Evolutionary conservation across 2,113 vertebrate species (phyloP), one percentile per base, ranked within the genome.

Genomic region (Phycodurus eques): DNA sequence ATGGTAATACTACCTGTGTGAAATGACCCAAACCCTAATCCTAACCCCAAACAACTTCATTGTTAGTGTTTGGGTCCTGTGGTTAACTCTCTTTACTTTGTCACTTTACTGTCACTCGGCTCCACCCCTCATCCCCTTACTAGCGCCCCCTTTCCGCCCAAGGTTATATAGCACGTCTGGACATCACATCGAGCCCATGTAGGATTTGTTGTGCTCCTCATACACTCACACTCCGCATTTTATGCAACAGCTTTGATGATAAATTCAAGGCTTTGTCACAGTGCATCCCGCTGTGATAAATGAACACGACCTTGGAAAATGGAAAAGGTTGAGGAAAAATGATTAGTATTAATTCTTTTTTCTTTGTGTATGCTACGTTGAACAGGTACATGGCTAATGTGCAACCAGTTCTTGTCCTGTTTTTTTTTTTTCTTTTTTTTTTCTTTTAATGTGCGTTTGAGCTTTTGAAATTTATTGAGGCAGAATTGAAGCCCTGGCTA

Each of bases 151-250:
- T 49, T 76, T 80, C 67, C 86, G 85, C 84, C 87, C 90, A 93
- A 93, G 91, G 91, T 92, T 92, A 90, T 92, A 90, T 83, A 84
- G 86, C 83, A 83, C 80, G 87, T 91, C 88, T 92, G 90, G 89
- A 87, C 87, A 88, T 91, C 88, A 91, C 89, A 92, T 92, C 89
- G 90, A 84, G 80, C 68, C 86, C 78, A 76, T 87, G 81, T 74
- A 80, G 79, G 69, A 79, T 82, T 76, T 81, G 79, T 75, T 90
- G 82, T 87, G 80, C 77, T 76, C 85, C 80, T 87, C 87, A 80
- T 83, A 80, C 80, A 71, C 78, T 81, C 86, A 81, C 76, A 68
- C 57, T 67, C 81, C 73, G 73, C 72, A 81, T 73, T 83, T 87
- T 89, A 79, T 86, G 81, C 87, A 71, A 75, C 71, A 81, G 71